phyloP scores from a whole-genome alignment of 2,113 vertebrate genomes.

The Macrotus californicus region DNA sequence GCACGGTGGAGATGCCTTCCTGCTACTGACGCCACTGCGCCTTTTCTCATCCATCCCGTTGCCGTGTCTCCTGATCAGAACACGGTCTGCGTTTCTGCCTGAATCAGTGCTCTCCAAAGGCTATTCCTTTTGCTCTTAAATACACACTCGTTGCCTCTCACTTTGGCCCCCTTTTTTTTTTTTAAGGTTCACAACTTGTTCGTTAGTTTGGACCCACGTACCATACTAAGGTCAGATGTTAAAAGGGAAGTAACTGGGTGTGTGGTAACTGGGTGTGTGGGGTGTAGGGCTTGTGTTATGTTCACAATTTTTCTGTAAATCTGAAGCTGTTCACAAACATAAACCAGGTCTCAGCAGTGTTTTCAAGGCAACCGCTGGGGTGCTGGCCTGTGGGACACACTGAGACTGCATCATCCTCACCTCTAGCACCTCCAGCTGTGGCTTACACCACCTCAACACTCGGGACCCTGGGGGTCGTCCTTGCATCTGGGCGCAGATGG shows the following conservation, averaged over 20 bases:
- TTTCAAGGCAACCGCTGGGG: background rate
- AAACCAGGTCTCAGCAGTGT: background rate
- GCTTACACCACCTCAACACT: background rate
- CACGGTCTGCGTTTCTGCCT: background rate
- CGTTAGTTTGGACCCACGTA: background rate
- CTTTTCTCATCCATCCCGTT: background rate
- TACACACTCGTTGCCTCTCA: background rate
- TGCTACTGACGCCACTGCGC: background rate
- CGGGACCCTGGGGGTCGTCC: too few relatives aligned
- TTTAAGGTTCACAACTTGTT: background rate
- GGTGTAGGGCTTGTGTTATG: background rate
- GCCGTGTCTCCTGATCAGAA: background rate
- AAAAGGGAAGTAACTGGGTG: background rate
- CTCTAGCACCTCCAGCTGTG: fast-evolving
- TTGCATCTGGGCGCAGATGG: fast-evolving
- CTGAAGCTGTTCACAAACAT: background rate
- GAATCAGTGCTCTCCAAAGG: background rate
- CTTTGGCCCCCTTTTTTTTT: background rate
- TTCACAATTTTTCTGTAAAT: background rate
- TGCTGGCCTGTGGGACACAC: too few relatives aligned
- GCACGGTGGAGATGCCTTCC: background rate
- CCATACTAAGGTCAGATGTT: background rate
- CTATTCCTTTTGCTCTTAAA: background rate
- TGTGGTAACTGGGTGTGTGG: background rate
- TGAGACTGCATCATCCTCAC: too few relatives aligned